phyloP scores from a whole-genome alignment of 2,797 vertebrate genomes.

The Rhinatrema bivittatum region DNA sequence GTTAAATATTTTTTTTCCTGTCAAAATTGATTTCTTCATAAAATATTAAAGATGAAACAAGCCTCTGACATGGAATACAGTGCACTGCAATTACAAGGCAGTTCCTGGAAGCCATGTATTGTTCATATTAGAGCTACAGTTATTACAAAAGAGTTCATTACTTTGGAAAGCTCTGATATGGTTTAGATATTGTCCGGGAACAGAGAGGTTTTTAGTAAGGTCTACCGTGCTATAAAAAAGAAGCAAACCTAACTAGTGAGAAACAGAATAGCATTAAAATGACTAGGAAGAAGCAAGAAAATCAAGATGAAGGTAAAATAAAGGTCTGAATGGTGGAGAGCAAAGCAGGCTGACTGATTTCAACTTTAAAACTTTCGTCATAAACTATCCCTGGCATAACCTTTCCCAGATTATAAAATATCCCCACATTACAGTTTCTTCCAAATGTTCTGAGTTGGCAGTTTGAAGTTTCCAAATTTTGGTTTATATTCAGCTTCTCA shows the following conservation, averaged over 20 bases:
- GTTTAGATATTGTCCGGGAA: slow-evolving; percentile 43
- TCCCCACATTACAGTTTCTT: no score
- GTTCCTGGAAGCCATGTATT: slow-evolving; percentile 57
- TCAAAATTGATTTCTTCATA: slow-evolving; percentile 68
- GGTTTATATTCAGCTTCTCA: no score
- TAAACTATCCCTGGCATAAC: no score
- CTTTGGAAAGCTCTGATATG: slow-evolving; percentile 48
- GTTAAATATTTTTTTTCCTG: slow-evolving; percentile 68
- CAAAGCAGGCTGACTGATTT: no score
- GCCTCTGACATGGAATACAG: slow-evolving; percentile 53
- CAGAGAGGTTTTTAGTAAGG: slow-evolving; percentile 33
- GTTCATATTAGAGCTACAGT: slow-evolving; percentile 42
- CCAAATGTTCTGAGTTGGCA: no score
- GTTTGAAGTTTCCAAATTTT: no score
- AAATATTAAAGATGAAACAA: slow-evolving; percentile 64
- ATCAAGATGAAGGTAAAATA: slow-evolving; percentile 13
- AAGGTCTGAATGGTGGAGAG: slow-evolving; percentile 4
- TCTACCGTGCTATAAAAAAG: slow-evolving; percentile 20
- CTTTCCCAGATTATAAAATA: no score
- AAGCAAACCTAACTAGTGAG: slow-evolving; percentile 29
- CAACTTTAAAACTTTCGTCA: no score
- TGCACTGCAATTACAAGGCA: slow-evolving; percentile 48
- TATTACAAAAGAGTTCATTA: slow-evolving; percentile 65
- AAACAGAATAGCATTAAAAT: no score
- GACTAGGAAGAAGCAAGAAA: slow-evolving; percentile 30